A percentile compares a stretch with the other conserved stretches of the same genome.
Evolutionary conservation across 1,140 invertebrate genomes (phyloP).

Genomic region (Hylaeus volcanicus): DNA sequence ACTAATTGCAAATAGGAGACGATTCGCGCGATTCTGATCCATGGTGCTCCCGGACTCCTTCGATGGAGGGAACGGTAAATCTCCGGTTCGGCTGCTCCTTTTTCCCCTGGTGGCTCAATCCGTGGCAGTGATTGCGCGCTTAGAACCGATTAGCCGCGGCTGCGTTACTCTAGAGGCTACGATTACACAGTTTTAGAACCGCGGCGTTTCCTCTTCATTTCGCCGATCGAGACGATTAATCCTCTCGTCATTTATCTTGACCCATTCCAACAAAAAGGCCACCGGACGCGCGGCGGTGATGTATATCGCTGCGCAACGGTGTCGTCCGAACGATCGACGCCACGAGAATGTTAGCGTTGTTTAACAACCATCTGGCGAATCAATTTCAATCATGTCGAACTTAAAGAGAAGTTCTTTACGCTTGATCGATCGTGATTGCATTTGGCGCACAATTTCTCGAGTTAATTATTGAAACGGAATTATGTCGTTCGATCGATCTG

Average conservation of each 20-base stretch:
- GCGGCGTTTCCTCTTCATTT: slow-evolving; percentile 54
- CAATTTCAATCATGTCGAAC: too few relatives aligned
- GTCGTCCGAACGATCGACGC: slow-evolving; percentile 44
- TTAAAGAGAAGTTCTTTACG: too few relatives aligned
- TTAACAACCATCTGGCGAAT: not conserved
- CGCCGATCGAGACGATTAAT: slow-evolving; percentile 59
- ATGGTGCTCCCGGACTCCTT: not conserved
- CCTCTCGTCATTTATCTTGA: slow-evolving; percentile 67
- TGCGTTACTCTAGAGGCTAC: slow-evolving; percentile 43
- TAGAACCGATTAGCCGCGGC: slow-evolving; percentile 51
- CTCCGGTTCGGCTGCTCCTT: slow-evolving; percentile 36
- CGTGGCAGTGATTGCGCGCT: slow-evolving; percentile 61
- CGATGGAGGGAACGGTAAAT: slow-evolving; percentile 41
- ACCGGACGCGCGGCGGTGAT: slow-evolving; percentile 43
- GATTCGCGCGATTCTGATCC: too few relatives aligned
- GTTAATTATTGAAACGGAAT: too few relatives aligned
- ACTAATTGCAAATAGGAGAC: too few relatives aligned
- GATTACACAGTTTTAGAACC: slow-evolving; percentile 45
- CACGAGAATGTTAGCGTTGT: slow-evolving; percentile 28
- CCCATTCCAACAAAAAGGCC: slow-evolving; percentile 52
- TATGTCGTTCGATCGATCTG: too few relatives aligned
- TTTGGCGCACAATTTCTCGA: too few relatives aligned
- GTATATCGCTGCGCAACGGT: slow-evolving; percentile 47
- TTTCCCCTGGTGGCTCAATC: slow-evolving; percentile 53
- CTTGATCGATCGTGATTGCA: too few relatives aligned